These are phyloP conservation scores for Chaenocephalus aceratus DNA, from an alignment of 2,113 vertebrate genomes.

Conservation along the genomic window DNA sequence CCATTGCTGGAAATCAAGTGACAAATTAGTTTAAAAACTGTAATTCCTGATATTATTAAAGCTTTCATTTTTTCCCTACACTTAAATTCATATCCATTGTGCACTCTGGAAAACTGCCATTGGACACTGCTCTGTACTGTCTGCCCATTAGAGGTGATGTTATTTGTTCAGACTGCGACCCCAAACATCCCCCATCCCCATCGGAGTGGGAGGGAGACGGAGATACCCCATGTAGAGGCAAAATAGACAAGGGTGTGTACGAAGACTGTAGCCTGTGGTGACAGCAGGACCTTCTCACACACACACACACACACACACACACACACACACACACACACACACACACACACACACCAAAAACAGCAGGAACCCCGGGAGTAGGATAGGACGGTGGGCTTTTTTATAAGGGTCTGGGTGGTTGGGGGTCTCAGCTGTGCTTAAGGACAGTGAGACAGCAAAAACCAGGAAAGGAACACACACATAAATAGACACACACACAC, in stretches of 20 bases:
- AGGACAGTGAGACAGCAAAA: slow-evolving; percentile 72
- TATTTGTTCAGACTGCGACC: slow-evolving; percentile 57
- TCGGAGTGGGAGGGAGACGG: slow-evolving; percentile 6
- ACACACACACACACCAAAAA: slow-evolving; percentile 25
- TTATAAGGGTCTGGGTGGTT: not conserved
- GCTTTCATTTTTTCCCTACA: not conserved
- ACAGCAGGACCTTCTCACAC: slow-evolving; percentile 44
- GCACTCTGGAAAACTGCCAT: not conserved
- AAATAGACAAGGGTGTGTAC: slow-evolving; percentile 23
- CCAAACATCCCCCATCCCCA: not conserved
- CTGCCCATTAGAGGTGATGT: slow-evolving; percentile 23
- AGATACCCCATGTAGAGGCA: slow-evolving; percentile 47
- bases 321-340: slow-evolving; percentile 26
- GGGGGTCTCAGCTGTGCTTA: slow-evolving; percentile 41
- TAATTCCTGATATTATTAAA: not conserved
- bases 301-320: slow-evolving; percentile 18
- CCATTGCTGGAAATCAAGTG: not conserved
- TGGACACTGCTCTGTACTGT: slow-evolving; percentile 3
- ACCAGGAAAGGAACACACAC: slow-evolving; percentile 54
- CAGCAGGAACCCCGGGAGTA: slow-evolving; percentile 14
- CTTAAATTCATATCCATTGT: not conserved
- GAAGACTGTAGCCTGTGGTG: slow-evolving; percentile 30
- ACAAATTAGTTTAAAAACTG: not conserved
- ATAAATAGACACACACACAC: slow-evolving; percentile 4
- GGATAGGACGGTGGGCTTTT: not conserved